A percentile compares a stretch with the other conserved stretches of the same genome.
phyloP scores from a whole-genome alignment of 2,797 vertebrate species.

The Myotis myotis region DNA sequence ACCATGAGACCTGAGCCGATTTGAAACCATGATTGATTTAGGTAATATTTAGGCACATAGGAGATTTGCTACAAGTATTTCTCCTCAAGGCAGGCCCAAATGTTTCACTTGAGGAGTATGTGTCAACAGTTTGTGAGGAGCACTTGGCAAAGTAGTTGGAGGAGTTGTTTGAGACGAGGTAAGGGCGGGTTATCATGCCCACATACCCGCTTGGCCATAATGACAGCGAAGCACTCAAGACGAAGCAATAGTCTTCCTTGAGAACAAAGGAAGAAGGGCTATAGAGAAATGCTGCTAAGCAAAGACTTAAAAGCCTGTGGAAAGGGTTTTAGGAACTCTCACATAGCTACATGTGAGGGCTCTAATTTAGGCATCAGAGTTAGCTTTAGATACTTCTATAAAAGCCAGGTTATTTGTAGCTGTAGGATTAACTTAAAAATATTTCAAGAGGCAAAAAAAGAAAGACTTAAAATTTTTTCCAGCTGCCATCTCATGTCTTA shows the following conservation, averaged over 20 bases:
- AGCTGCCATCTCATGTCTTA: conserved; percentile 61
- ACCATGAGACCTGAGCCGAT: neutral
- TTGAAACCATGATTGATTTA: neutral
- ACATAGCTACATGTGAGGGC: neutral
- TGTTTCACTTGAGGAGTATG: neutral
- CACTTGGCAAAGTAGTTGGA: neutral
- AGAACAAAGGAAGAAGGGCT: neutral
- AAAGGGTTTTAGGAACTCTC: neutral
- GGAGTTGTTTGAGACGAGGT: neutral
- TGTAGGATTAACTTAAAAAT: conserved; percentile 69
- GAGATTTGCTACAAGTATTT: neutral
- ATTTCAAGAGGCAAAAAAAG: conserved; percentile 70
- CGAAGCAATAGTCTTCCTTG: neutral
- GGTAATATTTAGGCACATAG: neutral
- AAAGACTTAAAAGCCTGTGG: neutral
- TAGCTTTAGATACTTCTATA: conserved; percentile 67
- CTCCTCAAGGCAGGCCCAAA: neutral
- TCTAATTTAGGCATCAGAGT: neutral
- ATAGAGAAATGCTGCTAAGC: neutral
- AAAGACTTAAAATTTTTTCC: conserved; percentile 67
- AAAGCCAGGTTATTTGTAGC: conserved; percentile 67
- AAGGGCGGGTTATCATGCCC: neutral
- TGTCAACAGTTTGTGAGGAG: neutral
- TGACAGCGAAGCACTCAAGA: neutral
- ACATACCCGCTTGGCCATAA: neutral